A percentile compares a stretch with the other conserved stretches of the same genome.
Evolutionary conservation across 2,888 invertebrate genomes (phyloP).

Genomic region (Tyria jacobaeae): DNA sequence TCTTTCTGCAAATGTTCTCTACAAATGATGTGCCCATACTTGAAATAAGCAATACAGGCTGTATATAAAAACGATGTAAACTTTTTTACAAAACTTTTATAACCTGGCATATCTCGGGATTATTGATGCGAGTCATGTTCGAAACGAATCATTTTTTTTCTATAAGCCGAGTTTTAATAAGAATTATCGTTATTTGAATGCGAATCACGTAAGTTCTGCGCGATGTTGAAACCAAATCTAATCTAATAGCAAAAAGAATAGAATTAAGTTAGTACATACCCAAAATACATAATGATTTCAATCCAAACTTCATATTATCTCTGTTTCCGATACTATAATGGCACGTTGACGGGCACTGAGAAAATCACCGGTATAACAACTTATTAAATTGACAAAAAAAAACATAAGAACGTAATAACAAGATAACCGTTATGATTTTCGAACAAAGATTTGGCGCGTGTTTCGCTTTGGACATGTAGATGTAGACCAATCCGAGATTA

Average conservation of each 20-base stretch:
- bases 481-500: constrained; percentile 57
- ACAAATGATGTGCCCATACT: too few relatives aligned
- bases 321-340: not conserved
- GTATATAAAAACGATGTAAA: too few relatives aligned
- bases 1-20: too few relatives aligned
- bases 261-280: constrained; percentile 42
- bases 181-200: too few relatives aligned
- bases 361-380: constrained; percentile 12
- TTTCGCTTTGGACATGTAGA: constrained; percentile 48
- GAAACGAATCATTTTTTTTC: too few relatives aligned
- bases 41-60: too few relatives aligned
- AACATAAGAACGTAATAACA: constrained; percentile 19
- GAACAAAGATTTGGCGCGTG: constrained; percentile 34
- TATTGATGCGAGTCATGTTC: too few relatives aligned
- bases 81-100: too few relatives aligned
- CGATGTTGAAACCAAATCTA: too few relatives aligned
- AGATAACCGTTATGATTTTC: constrained; percentile 28
- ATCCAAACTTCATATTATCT: constrained; percentile 47
- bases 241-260: not conserved
- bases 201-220: too few relatives aligned
- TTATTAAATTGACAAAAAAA: constrained; percentile 14
- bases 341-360: constrained; percentile 18
- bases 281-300: constrained; percentile 43
- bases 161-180: too few relatives aligned
- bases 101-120: too few relatives aligned